These are phyloP conservation scores for Amblyornis subalaris DNA, from an alignment of 2,113 vertebrate species.

Conservation along the genomic window DNA sequence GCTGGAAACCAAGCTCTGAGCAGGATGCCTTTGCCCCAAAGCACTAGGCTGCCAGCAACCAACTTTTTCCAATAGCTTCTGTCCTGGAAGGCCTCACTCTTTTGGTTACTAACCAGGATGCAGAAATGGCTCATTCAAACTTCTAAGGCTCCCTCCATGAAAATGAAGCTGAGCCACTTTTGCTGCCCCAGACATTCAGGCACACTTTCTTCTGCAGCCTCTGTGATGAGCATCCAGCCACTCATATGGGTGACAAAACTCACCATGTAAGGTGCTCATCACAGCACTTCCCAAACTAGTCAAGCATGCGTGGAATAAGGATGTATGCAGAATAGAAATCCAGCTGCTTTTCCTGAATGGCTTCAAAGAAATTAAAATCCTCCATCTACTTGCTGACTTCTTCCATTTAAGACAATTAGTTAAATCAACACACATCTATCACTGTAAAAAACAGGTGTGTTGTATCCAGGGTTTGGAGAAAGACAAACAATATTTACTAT, in stretches of 20 bases:
- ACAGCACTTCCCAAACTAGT: not conserved
- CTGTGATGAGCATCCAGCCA: not conserved
- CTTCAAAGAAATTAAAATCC: constrained; percentile 9
- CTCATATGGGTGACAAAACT: not conserved
- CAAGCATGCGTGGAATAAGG: not conserved
- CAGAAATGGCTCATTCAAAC: not conserved
- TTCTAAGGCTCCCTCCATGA: not conserved
- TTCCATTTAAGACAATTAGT: not conserved
- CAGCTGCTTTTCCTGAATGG: not conserved
- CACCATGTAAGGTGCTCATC: not conserved
- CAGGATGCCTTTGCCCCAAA: not conserved
- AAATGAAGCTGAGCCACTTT: not conserved
- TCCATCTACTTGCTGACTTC: not conserved
- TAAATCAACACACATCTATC: not conserved
- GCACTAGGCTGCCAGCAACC: not conserved
- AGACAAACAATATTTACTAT: not conserved
- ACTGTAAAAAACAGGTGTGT: not conserved
- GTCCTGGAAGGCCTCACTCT: not conserved
- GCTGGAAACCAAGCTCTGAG: not conserved
- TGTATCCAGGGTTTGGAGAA: not conserved
- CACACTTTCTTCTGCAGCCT: not conserved
- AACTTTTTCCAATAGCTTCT: not conserved
- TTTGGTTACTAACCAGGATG: not conserved
- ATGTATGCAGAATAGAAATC: not conserved
- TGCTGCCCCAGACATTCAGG: not conserved